Evolutionary conservation across 2,888 invertebrate genomes (phyloP).

Genomic region (Andricus quercusramuli): DNA sequence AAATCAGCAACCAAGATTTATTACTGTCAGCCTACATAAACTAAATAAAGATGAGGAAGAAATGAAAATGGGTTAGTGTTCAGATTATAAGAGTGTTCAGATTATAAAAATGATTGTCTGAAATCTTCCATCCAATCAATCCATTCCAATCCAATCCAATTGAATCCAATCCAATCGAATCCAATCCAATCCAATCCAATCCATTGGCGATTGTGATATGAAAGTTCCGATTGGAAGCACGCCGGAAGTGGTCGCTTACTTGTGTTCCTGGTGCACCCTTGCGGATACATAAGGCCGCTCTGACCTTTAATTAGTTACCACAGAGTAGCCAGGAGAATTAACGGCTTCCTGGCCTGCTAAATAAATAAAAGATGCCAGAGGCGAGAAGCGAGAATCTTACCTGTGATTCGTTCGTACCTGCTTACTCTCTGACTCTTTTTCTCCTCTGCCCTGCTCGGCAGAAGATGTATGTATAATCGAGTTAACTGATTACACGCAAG

Average conservation of each 20-base stretch:
- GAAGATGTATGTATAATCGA: conserved; percentile 61
- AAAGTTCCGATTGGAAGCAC: conserved; percentile 49
- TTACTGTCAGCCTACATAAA: not conserved
- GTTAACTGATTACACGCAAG: conserved; percentile 66
- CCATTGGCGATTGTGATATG: not conserved
- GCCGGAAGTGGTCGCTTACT: conserved; percentile 70
- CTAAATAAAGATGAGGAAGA: not conserved
- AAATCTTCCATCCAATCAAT: no score
- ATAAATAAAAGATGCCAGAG: conserved; percentile 71
- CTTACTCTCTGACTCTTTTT: conserved; percentile 43
- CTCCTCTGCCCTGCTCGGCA: conserved; percentile 50
- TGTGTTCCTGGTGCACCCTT: conserved; percentile 55
- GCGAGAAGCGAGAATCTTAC: conserved; percentile 58
- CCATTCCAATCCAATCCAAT: no score
- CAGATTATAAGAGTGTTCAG: no score
- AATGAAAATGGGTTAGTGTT: not conserved
- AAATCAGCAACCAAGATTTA: not conserved
- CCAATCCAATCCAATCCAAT: no score
- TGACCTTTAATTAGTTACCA: conserved; percentile 76
- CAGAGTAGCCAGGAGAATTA: conserved; percentile 69
- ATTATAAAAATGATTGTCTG: not conserved
- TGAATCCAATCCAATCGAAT: no score
- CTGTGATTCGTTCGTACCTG: conserved; percentile 46
- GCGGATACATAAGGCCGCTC: conserved; percentile 61
- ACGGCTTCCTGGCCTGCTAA: conserved; percentile 75